These are phyloP conservation scores for Megalops cyprinoides DNA, from an alignment of 2,797 vertebrate genomes.

Conservation along the genomic window DNA sequence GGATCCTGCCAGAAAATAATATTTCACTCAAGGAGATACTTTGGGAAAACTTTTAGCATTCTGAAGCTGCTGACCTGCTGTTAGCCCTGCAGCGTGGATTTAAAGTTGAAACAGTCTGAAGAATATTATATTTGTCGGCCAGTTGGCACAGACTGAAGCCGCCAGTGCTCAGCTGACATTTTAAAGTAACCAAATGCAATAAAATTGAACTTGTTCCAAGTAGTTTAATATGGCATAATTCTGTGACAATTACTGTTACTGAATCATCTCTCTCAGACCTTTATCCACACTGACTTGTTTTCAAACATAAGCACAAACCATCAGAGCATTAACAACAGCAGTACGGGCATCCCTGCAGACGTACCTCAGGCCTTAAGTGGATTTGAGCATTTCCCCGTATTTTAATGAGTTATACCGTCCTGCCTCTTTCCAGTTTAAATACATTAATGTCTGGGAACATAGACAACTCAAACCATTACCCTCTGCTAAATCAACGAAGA, in stretches of 20 bases:
- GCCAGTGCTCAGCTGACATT: background rate
- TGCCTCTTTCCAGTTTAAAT: too few relatives aligned
- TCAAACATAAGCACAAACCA: background rate
- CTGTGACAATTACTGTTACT: background rate
- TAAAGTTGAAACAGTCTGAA: background rate
- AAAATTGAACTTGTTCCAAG: background rate
- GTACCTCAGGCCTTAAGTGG: too few relatives aligned
- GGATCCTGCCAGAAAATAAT: too few relatives aligned
- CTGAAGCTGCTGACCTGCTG: background rate
- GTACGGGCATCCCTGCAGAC: too few relatives aligned
- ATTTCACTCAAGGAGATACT: too few relatives aligned
- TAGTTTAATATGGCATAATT: slow-evolving; percentile 9
- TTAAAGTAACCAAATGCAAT: slow-evolving; percentile 3
- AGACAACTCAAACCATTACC: too few relatives aligned
- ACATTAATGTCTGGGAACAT: too few relatives aligned
- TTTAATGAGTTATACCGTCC: too few relatives aligned
- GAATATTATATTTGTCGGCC: background rate
- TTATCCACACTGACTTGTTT: background rate
- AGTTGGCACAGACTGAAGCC: background rate
- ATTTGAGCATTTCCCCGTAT: too few relatives aligned
- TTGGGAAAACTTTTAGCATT: background rate
- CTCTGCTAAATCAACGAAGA: too few relatives aligned
- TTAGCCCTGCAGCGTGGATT: background rate
- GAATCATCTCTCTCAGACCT: background rate
- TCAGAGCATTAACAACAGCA: background rate